Percentiles rank a stretch among this genome's conserved stretches.
Evolutionary conservation across 1,140 invertebrate species (phyloP).

Genomic region (Brachionus paranguensis): DNA sequence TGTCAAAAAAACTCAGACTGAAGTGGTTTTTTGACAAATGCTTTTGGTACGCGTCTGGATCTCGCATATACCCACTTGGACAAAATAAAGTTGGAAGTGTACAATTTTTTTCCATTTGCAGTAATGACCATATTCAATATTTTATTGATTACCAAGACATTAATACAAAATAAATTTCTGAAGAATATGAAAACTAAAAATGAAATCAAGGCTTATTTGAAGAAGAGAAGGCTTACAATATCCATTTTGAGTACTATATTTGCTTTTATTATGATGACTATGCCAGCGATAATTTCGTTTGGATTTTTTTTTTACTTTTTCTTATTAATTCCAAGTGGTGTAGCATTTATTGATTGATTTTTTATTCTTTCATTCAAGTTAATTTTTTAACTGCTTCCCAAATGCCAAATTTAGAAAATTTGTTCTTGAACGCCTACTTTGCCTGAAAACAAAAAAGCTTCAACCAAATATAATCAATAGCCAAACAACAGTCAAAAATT

Average conservation of each 20-base stretch:
- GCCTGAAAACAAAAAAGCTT: neutral
- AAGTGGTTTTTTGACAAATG: neutral
- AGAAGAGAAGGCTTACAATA: neutral
- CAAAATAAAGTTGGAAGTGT: neutral
- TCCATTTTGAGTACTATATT: neutral
- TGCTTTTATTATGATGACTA: slow-evolving; percentile 9
- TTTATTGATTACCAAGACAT: neutral
- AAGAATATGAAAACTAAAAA: neutral
- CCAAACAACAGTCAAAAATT: neutral
- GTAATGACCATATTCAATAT: slow-evolving; percentile 17
- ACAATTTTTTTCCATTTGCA: slow-evolving; percentile 1
- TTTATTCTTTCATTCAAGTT: neutral
- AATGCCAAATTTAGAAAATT: slow-evolving; percentile 12
- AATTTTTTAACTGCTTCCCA: neutral
- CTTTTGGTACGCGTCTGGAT: neutral
- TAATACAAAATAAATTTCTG: neutral
- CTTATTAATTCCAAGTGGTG: neutral
- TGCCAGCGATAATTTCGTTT: slow-evolving; percentile 7
- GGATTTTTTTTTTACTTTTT: neutral
- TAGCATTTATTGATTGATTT: neutral
- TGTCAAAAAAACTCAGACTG: neutral
- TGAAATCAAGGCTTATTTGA: neutral
- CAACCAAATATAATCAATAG: neutral
- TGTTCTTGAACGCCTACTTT: neutral
- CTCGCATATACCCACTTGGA: neutral